Evolutionary conservation across 2,888 invertebrate species (phyloP), one percentile per base, ranked within the genome.

Genomic region (Epistrophe grossulariae): DNA sequence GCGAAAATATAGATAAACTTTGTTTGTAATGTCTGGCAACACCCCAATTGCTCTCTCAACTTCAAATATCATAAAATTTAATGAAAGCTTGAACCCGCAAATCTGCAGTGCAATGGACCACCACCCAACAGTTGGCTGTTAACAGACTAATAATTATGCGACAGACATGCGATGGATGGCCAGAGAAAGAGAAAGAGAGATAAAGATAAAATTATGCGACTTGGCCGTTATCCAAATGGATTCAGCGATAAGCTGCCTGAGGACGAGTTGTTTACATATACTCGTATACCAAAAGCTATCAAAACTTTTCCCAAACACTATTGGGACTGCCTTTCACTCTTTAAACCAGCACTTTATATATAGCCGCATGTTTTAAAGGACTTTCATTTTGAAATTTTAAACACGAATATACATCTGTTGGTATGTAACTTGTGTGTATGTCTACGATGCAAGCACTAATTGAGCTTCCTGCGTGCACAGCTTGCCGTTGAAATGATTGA

Each of bases 181-280:
- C 38, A 19, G 17, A 45, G 76, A 80, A 48, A 19, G 17, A 45
- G 76, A 80, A 48, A 24, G 24, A 78, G 73, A 80, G 38, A 28
- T 55, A 55, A 64, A 40, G 59, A 55, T 13, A 50, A 57, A 81
- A 70, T 73, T 60, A 76, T 80, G 77, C 72, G 59, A 60, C 74
- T 85, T 87, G 85, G 85, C 79, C 43, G 48, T 59, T 71, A 66
- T 31, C 87, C 87, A 87, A 87, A 70, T 66, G 78, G 50, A 28
- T 62, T 57, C 73, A 19, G 55, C 68, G 68, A 81, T 77, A 81
- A 77, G 62, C 74, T 48, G 62, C 45, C 70, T 52, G 15, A 28
- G 31, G 62, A 28, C 28, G 50, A 50, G 66, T 17, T 50, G 68
- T 50, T 50, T 66, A 48, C 35, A 50, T 15, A 48, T 24, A 24